A percentile compares a stretch with the other conserved stretches of the same genome.
Conservation (phyloP, 2,797 vertebrate species). For the Chrysocyon brachyurus region DNA sequence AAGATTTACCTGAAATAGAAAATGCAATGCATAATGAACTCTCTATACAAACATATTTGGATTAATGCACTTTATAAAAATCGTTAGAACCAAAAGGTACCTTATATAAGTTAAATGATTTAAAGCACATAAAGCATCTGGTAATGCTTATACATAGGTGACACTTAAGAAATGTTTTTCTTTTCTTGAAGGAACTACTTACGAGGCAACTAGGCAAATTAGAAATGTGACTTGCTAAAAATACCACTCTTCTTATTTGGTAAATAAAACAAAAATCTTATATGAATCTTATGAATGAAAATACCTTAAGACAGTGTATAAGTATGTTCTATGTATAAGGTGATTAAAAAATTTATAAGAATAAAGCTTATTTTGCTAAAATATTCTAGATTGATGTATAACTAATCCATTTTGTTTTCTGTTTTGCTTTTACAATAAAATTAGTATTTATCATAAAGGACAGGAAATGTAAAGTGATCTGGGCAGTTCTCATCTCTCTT, state of each 20-base stretch:
- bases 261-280: neutral
- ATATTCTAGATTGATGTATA: neutral
- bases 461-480: neutral
- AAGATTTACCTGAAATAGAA: neutral
- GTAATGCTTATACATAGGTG: neutral
- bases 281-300: constrained; percentile 24
- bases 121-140: neutral
- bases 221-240: constrained; percentile 14
- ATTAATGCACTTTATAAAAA: neutral
- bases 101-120: neutral
- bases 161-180: constrained; percentile 18
- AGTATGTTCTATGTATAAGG: neutral
- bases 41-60: neutral
- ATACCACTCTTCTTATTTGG: neutral
- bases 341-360: neutral
- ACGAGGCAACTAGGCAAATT: neutral
- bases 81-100: neutral
- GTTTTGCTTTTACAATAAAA: neutral
- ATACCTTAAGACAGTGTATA: neutral
- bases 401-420: neutral
- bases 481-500: neutral
- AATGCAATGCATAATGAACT: neutral
- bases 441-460: neutral
- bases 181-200: constrained; percentile 12
- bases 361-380: neutral